A percentile compares a stretch with the other conserved stretches of the same genome.
These are phyloP conservation scores for Malurus leucopterus DNA, from an alignment of 2,797 vertebrate species.

Conservation along the genomic window DNA sequence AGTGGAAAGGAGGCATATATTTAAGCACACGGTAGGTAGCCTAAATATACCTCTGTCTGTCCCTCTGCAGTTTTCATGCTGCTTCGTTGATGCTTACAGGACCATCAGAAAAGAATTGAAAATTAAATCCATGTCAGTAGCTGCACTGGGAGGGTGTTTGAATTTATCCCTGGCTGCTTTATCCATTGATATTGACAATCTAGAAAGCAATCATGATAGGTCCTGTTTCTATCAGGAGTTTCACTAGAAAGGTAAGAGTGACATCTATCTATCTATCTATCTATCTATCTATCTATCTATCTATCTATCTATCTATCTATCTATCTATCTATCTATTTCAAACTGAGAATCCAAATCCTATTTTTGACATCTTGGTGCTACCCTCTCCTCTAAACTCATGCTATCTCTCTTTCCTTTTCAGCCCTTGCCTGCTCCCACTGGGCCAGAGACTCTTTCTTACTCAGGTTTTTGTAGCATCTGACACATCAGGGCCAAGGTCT, in stretches of 20 bases:
- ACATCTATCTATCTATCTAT: not conserved
- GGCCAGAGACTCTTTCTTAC: not conserved
- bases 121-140: not conserved
- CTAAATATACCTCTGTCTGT: not conserved
- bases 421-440: not conserved
- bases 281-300: too few relatives aligned
- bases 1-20: not conserved
- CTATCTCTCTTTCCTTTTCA: not conserved
- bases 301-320: too few relatives aligned
- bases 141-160: not conserved
- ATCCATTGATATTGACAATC: not conserved
- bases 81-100: not conserved
- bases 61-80: not conserved
- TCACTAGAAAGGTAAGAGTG: not conserved
- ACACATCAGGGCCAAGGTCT: not conserved
- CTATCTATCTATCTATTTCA: not conserved
- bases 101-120: not conserved
- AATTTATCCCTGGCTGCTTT: not conserved
- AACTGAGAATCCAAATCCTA: not conserved
- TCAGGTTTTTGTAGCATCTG: not conserved
- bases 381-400: not conserved
- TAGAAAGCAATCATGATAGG: not conserved
- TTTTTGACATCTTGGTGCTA: not conserved
- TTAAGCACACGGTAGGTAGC: not conserved
- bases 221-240: not conserved